phyloP scores from a whole-genome alignment of 2,113 vertebrate genomes.

The Sula dactylatra region DNA sequence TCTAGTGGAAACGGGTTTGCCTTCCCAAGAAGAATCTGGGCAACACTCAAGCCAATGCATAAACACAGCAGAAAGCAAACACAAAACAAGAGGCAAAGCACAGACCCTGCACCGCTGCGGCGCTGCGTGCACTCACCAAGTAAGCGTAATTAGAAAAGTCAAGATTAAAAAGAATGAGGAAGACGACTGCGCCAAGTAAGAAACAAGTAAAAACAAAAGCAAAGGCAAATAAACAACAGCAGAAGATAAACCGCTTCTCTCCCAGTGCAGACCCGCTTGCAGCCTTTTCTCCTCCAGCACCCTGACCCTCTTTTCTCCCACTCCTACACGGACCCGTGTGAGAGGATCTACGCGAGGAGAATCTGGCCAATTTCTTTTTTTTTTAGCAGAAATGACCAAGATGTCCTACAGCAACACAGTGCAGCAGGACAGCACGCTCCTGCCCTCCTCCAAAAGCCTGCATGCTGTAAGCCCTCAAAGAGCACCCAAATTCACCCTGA shows the following conservation, averaged over 20 bases:
- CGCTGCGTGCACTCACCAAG: neutral
- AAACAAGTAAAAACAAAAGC: neutral
- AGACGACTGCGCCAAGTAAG: neutral
- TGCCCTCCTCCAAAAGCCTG: neutral
- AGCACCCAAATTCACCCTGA: rapidly evolving
- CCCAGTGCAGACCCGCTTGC: neutral
- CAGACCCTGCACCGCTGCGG: rapidly evolving
- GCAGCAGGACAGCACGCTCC: neutral
- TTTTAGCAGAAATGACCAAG: neutral
- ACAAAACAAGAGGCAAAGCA: neutral
- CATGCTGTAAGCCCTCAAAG: rapidly evolving
- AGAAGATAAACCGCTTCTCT: neutral
- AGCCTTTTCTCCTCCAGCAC: neutral
- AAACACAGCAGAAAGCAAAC: neutral
- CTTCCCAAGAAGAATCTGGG: neutral
- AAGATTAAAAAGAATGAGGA: neutral
- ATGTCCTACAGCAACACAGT: neutral
- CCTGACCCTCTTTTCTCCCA: neutral
- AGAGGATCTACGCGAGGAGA: neutral
- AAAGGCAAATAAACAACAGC: neutral
- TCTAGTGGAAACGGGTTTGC: neutral
- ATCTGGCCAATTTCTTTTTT: neutral
- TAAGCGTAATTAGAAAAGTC: neutral
- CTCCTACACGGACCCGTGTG: rapidly evolving
- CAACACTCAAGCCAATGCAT: neutral